Base-by-base conservation (phyloP, 2,888 invertebrate genomes). In the Zeuzera pyrina region DNA sequence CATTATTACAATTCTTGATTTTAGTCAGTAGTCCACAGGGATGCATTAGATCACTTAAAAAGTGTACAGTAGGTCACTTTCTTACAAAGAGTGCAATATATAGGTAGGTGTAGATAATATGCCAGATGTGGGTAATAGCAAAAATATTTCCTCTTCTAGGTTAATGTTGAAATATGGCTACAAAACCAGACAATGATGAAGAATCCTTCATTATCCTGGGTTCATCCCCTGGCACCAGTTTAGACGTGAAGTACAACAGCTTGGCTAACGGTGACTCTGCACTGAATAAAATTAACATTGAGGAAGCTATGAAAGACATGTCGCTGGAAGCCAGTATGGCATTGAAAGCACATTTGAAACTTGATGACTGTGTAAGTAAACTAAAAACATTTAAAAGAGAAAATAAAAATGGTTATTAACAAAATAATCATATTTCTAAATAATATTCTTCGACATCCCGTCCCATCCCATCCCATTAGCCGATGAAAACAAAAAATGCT, bases 171-270 rank as follows among this genome's bases (percentile, higher is more conserved):
- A 63, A 35, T 38, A 77, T 78, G 79, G 47, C n/a, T n/a, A n/a
- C n/a, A n/a, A n/a, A n/a, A n/a, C n/a, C n/a, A 31, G 57, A 51
- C 28, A 57, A 50, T 43, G 81, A 79, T 27, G 84, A 84, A 22
- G 84, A 84, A 19, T 84, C 84, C 0, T 83, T 83, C 44, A 81
- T 84, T 21, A 74, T 84, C 36, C 64, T 84, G 10, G 77, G 78
- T 2, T 58, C 73, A 0, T 83, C 83, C 3, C 83, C 83, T 0
- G 69, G 72, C 1, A 51, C 65, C 0, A 81, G 79, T 35, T 39
- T 83, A 42, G 76, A 74, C 31, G 47, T 69, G 6, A 69, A 69
- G 30, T 65, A 57, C 35, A 65, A 67, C 29, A 66, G 66, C 0
- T 34, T 55, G 0, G 50, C 52, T 16, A 57, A 52, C 15, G 57